Evolutionary conservation across 2,888 invertebrate genomes (phyloP).

Genomic region (Lamproptera curius): DNA sequence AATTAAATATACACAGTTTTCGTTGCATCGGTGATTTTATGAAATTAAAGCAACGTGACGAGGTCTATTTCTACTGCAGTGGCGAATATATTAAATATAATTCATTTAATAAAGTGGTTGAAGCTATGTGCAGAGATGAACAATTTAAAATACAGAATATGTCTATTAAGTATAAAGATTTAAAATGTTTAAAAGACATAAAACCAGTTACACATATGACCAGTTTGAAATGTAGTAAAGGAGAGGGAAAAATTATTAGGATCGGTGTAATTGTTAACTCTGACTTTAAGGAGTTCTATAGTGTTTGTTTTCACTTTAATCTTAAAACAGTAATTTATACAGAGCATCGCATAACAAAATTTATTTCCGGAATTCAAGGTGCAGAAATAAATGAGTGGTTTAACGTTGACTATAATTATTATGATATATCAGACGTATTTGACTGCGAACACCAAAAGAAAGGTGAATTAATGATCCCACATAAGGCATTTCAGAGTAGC

Average conservation of each 20-base stretch:
- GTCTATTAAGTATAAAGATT: constrained; percentile 32
- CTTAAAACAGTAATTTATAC: constrained; percentile 36
- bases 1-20: too few relatives aligned
- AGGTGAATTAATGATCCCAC: background rate
- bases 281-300: constrained; percentile 32
- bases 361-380: constrained; percentile 26
- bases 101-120: constrained; percentile 4
- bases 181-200: constrained; percentile 36
- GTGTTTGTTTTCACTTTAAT: constrained; percentile 36
- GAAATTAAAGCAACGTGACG: too few relatives aligned
- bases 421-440: constrained; percentile 31
- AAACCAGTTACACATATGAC: constrained; percentile 27
- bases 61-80: too few relatives aligned
- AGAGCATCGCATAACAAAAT: constrained; percentile 30
- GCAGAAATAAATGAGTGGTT: constrained; percentile 28
- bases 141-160: constrained; percentile 30
- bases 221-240: constrained; percentile 24
- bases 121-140: constrained; percentile 33
- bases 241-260: constrained; percentile 31
- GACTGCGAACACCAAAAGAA: constrained; percentile 21
- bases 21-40: too few relatives aligned
- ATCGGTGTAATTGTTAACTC: constrained; percentile 30
- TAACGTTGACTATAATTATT: constrained; percentile 24
- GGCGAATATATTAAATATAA: too few relatives aligned
- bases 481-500: constrained; percentile 31